Percentiles rank a stretch among this genome's conserved stretches.
Evolutionary conservation across 2,888 invertebrate genomes (phyloP).

Genomic region (Papilio gigon): DNA sequence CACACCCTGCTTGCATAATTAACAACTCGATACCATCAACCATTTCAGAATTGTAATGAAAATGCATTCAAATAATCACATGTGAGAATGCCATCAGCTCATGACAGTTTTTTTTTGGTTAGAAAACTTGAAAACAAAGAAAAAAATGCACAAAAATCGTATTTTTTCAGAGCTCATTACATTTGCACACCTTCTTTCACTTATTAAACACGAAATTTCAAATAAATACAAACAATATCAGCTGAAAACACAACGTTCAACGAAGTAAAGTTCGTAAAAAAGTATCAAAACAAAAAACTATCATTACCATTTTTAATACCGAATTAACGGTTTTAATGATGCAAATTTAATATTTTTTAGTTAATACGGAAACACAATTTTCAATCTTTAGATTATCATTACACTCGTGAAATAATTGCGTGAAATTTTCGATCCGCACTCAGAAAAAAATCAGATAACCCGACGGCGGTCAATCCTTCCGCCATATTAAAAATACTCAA

Average conservation of each 20-base stretch:
- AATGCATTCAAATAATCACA: constrained; percentile 69
- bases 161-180: constrained; percentile 51
- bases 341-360: constrained; percentile 44
- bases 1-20: constrained; percentile 82
- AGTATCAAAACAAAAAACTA: constrained; percentile 84
- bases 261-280: constrained; percentile 78
- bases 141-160: constrained; percentile 67
- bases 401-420: constrained; percentile 58
- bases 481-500: constrained; percentile 76
- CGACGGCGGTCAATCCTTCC: constrained; percentile 80
- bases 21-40: constrained; percentile 59
- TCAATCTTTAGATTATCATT: constrained; percentile 56
- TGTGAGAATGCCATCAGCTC: constrained; percentile 72
- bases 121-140: constrained; percentile 79
- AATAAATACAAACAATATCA: constrained; percentile 50
- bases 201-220: constrained; percentile 45
- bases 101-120: constrained; percentile 79
- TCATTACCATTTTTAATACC: constrained; percentile 80
- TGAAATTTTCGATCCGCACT: constrained; percentile 60
- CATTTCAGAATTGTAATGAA: constrained; percentile 54
- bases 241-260: constrained; percentile 64
- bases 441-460: constrained; percentile 70
- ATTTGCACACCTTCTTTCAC: constrained; percentile 32
- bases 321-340: constrained; percentile 51
- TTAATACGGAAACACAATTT: constrained; percentile 50